Conservation (phyloP, 2,797 vertebrate species). For the Neosalanx taihuensis region DNA sequence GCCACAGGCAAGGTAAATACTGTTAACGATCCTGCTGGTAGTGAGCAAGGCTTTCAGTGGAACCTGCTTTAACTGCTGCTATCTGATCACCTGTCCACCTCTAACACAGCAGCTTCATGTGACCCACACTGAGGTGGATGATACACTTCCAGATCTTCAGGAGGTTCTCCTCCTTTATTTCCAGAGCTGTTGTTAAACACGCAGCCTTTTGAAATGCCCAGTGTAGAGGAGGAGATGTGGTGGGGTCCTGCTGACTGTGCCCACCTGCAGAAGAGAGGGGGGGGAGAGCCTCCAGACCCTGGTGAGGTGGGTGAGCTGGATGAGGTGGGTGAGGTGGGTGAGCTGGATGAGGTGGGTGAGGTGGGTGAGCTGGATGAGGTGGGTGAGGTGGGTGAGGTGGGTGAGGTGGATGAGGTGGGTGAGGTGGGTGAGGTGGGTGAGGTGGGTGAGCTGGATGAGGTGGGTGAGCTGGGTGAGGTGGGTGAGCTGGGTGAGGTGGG, state of each 20-base stretch:
- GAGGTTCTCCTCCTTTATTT: constrained; percentile 29
- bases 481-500: too few species aligned
- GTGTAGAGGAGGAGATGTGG: constrained; percentile 34
- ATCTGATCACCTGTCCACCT: constrained; percentile 42
- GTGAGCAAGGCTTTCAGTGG: constrained; percentile 43
- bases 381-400: too few species aligned
- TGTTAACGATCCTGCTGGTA: constrained; percentile 50
- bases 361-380: too few species aligned
- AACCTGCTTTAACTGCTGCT: constrained; percentile 51
- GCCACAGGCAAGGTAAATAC: constrained; percentile 65
- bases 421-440: too few species aligned
- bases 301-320: background rate
- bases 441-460: too few species aligned
- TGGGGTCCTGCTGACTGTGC: constrained; percentile 4
- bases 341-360: too few species aligned
- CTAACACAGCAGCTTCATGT: constrained; percentile 33
- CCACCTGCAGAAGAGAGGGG: background rate
- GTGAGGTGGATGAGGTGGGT: too few species aligned
- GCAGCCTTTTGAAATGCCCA: constrained; percentile 29
- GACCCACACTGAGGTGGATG: constrained; percentile 29
- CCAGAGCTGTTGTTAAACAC: constrained; percentile 44
- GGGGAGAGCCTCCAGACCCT: constrained; percentile 12
- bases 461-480: too few species aligned
- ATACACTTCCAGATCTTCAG: constrained; percentile 27
- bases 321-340: too few species aligned